Evolutionary conservation across 2,113 vertebrate species (phyloP).

Genomic region (Regulus satrapa): DNA sequence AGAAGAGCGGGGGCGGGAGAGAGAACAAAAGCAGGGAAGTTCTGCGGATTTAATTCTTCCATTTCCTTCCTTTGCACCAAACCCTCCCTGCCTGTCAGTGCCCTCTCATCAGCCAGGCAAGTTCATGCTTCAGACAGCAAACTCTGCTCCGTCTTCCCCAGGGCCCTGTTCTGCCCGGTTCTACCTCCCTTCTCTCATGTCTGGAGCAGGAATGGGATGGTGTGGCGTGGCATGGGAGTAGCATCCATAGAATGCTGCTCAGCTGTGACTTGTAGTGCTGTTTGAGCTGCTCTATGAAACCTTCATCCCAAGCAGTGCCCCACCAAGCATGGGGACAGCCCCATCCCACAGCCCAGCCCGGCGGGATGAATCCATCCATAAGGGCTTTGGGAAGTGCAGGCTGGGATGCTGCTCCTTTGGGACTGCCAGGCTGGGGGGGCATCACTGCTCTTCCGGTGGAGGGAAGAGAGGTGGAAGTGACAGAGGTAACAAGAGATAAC

Average conservation of each 20-base stretch:
- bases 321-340: rapidly evolving
- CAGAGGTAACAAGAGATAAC: conserved; percentile 56
- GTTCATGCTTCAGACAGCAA: background rate
- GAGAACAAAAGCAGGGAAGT: conserved; percentile 58
- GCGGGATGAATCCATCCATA: rapidly evolving
- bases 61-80: conserved; percentile 63
- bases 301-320: background rate
- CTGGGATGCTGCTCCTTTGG: background rate
- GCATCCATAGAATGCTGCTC: background rate
- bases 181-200: background rate
- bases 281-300: background rate
- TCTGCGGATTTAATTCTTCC: conserved; percentile 42
- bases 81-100: conserved; percentile 33
- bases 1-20: conserved; percentile 14
- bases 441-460: background rate
- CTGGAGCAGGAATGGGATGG: background rate
- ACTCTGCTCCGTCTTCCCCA: background rate
- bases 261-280: background rate
- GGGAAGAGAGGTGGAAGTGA: conserved; percentile 19
- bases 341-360: background rate
- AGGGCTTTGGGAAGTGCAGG: background rate
- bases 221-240: background rate
- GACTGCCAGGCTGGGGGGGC: background rate
- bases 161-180: background rate
- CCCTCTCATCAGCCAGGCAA: background rate